phyloP scores from a whole-genome alignment of 2,113 vertebrate genomes.

The Zosterops pallidus region DNA sequence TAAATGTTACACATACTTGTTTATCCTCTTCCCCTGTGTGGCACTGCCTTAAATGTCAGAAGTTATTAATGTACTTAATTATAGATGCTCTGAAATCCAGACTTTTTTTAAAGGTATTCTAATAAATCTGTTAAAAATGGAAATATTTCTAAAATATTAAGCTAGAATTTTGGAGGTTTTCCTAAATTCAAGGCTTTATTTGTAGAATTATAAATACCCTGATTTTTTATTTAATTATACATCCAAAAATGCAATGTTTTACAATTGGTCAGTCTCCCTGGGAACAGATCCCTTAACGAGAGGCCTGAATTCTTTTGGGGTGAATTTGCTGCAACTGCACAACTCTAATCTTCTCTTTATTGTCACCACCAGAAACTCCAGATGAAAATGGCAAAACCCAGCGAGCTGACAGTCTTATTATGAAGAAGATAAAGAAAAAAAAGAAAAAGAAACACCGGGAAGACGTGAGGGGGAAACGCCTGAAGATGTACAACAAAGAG shows the following conservation, averaged over 20 bases:
- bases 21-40: not conserved
- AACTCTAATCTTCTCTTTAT: conserved; percentile 67
- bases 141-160: not conserved
- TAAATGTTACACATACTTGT: not conserved
- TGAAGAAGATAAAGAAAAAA: conserved; percentile 93
- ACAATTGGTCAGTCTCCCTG: not conserved
- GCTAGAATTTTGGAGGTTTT: not conserved
- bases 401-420: conserved; percentile 84
- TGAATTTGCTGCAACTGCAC: not conserved
- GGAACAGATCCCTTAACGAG: not conserved
- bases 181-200: not conserved
- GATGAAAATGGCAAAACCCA: conserved; percentile 89
- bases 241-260: not conserved
- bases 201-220: not conserved
- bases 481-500: conserved; percentile 89
- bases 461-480: conserved; percentile 82
- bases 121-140: not conserved
- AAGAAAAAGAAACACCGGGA: conserved; percentile 95
- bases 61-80: conserved; percentile 16
- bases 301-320: not conserved
- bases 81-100: not conserved
- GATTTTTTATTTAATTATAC: not conserved
- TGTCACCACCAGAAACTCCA: conserved; percentile 80
- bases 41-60: conserved; percentile 15
- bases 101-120: not conserved